Conservation (phyloP, 2,888 invertebrate genomes). For the Mythimna ferrago region DNA sequence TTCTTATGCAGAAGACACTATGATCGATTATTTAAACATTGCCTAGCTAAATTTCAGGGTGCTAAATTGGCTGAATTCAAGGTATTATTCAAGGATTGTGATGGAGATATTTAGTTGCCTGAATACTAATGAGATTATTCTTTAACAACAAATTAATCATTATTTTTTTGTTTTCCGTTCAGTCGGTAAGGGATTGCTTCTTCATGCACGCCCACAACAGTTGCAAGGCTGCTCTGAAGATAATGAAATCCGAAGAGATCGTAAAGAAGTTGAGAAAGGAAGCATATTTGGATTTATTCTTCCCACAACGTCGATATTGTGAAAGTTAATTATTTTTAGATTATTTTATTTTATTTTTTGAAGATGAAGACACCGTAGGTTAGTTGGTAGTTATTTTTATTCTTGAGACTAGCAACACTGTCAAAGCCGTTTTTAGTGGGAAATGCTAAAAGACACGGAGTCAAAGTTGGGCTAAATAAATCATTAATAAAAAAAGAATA, state of each 20-base stretch:
- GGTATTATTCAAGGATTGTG: slow-evolving; percentile 66
- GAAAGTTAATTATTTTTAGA: slow-evolving; percentile 62
- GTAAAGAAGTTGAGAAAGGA: slow-evolving; percentile 87
- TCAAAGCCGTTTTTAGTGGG: not conserved
- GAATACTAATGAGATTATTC: not conserved
- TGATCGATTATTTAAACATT: slow-evolving; percentile 80
- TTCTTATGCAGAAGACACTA: slow-evolving; percentile 87
- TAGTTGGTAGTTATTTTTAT: slow-evolving; percentile 36
- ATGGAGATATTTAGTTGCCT: not conserved
- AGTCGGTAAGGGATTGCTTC: slow-evolving; percentile 89
- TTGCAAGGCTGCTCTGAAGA: slow-evolving; percentile 88
- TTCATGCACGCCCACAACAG: slow-evolving; percentile 88
- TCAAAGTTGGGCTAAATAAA: slow-evolving; percentile 4
- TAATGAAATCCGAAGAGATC: slow-evolving; percentile 87
- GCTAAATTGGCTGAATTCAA: slow-evolving; percentile 85
- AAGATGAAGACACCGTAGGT: not conserved
- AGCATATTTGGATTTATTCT: slow-evolving; percentile 86
- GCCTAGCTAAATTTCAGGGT: slow-evolving; percentile 85
- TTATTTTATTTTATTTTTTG: slow-evolving; percentile 6
- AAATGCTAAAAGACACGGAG: slow-evolving; percentile 18
- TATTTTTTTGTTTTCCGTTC: slow-evolving; percentile 39
- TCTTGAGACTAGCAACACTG: slow-evolving; percentile 70
- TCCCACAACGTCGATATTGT: slow-evolving; percentile 85
- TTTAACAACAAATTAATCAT: not conserved
- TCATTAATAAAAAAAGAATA: slow-evolving; percentile 63